phyloP scores from a whole-genome alignment of 2,113 vertebrate species.

The Neotoma lepida region DNA sequence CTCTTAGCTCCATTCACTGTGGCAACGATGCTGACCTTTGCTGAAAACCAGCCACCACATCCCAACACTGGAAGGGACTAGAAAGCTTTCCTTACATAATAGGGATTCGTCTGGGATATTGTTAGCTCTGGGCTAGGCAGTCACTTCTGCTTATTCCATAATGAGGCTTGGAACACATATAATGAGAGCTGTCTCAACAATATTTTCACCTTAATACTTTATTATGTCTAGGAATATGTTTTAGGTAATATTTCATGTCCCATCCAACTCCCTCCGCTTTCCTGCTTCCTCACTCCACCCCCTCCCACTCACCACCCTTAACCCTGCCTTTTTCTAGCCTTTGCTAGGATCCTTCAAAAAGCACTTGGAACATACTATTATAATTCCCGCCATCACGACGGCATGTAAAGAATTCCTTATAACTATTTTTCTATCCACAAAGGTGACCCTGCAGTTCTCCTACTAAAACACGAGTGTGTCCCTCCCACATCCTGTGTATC shows the following conservation, averaged over 20 bases:
- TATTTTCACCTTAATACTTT: conserved; percentile 96
- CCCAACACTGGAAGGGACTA: conserved; percentile 85
- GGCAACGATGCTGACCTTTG: conserved; percentile 90
- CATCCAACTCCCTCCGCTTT: not conserved
- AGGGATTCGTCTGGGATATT: conserved; percentile 92
- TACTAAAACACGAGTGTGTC: conserved; percentile 19
- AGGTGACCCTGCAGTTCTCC: conserved; percentile 64
- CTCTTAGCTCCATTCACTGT: conserved; percentile 88
- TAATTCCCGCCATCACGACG: conserved; percentile 64
- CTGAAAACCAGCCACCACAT: conserved; percentile 88
- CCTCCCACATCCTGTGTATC: not conserved
- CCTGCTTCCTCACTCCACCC: not conserved
- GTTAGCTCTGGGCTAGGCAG: conserved; percentile 91
- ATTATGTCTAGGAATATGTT: conserved; percentile 92
- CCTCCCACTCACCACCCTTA: conserved; percentile 15
- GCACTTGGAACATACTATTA: conserved; percentile 75
- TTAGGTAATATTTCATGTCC: conserved; percentile 88
- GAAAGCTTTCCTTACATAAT: conserved; percentile 88
- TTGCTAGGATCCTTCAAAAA: conserved; percentile 77
- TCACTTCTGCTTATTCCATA: conserved; percentile 94
- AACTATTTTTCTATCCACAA: conserved; percentile 74
- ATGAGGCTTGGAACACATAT: conserved; percentile 93
- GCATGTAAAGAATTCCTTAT: conserved; percentile 72
- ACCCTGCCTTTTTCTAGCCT: conserved; percentile 35
- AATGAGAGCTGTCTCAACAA: conserved; percentile 97